A percentile compares a stretch with the other conserved stretches of the same genome.
Evolutionary conservation across 2,797 vertebrate genomes (phyloP).

Genomic region (Labeo calbasu): DNA sequence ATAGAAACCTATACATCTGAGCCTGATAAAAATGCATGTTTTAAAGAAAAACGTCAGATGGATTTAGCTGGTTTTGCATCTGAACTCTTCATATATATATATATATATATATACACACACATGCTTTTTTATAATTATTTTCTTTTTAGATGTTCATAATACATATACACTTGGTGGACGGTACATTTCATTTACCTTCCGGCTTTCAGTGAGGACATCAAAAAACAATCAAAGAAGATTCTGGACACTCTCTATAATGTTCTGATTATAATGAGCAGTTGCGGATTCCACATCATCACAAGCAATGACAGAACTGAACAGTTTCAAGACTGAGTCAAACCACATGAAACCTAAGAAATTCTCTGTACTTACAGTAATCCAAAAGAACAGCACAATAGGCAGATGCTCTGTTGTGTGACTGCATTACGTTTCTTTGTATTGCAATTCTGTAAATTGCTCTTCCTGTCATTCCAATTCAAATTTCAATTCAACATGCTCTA

Average conservation of each 20-base stretch:
- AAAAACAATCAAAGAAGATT: neutral
- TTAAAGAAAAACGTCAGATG: too few species aligned
- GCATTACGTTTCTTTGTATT: neutral
- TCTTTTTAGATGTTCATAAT: neutral
- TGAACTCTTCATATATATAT: too few species aligned
- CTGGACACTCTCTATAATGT: neutral
- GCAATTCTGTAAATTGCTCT: neutral
- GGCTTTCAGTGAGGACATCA: neutral
- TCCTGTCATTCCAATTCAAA: neutral
- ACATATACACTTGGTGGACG: neutral
- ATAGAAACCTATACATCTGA: too few species aligned
- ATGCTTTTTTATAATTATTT: neutral
- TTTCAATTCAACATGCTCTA: neutral
- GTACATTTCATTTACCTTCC: neutral
- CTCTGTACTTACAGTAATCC: neutral
- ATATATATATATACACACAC: too few species aligned
- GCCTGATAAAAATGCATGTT: too few species aligned
- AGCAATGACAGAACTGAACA: neutral
- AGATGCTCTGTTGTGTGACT: neutral
- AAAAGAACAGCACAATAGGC: neutral
- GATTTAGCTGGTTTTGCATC: too few species aligned
- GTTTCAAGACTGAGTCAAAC: neutral
- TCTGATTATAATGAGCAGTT: constrained; percentile 16
- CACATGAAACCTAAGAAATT: neutral
- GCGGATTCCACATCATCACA: neutral